These are phyloP conservation scores for Garrulus glandarius DNA, from an alignment of 2,797 vertebrate genomes.

Conservation along the genomic window DNA sequence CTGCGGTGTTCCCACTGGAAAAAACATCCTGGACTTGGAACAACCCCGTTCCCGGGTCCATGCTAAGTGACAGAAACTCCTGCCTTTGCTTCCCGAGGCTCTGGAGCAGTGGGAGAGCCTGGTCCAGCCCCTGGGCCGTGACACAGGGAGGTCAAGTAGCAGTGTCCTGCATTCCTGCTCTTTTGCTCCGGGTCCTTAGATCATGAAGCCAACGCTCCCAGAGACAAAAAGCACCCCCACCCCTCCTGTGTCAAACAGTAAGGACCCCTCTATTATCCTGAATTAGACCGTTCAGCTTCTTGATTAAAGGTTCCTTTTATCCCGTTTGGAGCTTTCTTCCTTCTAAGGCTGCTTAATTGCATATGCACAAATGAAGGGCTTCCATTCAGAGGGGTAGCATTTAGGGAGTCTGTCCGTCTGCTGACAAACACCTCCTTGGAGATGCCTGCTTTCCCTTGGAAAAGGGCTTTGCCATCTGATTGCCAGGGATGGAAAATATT, in stretches of 20 bases:
- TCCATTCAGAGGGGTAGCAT: conserved; percentile 81
- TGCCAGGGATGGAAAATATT: conserved; percentile 38
- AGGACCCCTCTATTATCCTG: conserved; percentile 67
- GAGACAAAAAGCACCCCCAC: conserved; percentile 60
- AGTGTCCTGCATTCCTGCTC: conserved; percentile 59
- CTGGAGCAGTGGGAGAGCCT: background rate
- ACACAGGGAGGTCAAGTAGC: conserved; percentile 55
- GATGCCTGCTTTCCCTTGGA: background rate
- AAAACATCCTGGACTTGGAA: background rate
- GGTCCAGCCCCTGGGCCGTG: conserved; percentile 7
- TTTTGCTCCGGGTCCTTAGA: conserved; percentile 57
- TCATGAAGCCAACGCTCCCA: conserved; percentile 35
- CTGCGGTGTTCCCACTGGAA: background rate
- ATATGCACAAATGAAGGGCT: conserved; percentile 78
- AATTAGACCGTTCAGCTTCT: conserved; percentile 73
- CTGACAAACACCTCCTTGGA: conserved; percentile 66
- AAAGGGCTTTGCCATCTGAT: conserved; percentile 24
- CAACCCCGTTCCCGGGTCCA: background rate
- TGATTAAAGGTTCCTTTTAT: conserved; percentile 71
- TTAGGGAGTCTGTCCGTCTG: conserved; percentile 83
- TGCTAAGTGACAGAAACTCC: background rate
- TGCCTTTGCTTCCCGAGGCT: background rate
- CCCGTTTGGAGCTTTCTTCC: conserved; percentile 64
- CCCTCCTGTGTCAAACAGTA: conserved; percentile 67
- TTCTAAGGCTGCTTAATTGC: conserved; percentile 77